Conservation (phyloP, 2,888 invertebrate species). For the Coronaproctus castanopsis region DNA sequence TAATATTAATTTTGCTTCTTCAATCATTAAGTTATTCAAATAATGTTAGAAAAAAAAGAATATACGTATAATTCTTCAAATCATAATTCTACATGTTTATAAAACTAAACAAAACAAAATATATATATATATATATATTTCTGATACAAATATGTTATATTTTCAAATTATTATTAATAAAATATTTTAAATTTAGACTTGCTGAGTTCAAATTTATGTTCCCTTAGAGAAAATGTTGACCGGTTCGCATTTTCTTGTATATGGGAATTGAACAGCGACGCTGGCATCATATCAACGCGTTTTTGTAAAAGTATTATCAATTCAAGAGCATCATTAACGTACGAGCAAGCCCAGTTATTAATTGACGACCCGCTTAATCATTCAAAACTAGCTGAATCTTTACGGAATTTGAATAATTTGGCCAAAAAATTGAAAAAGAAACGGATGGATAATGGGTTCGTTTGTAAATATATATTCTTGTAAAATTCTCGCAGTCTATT, state of each 20-base stretch:
- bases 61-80: no score
- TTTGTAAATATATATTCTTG: not conserved
- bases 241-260: slow-evolving; percentile 88
- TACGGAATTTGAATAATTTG: slow-evolving; percentile 61
- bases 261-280: slow-evolving; percentile 75
- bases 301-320: slow-evolving; percentile 87
- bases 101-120: no score
- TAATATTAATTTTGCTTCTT: no score
- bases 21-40: no score
- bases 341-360: slow-evolving; percentile 83
- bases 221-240: slow-evolving; percentile 71
- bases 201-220: slow-evolving; percentile 88
- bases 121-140: no score
- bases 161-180: no score
- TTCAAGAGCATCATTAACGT: slow-evolving; percentile 82
- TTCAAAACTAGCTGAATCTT: slow-evolving; percentile 50
- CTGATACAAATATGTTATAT: no score
- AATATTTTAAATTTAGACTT: slow-evolving; percentile 43
- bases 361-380: slow-evolving; percentile 61
- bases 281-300: slow-evolving; percentile 55
- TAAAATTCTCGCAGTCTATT: not conserved
- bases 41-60: no score
- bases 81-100: no score
- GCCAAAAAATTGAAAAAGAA: slow-evolving; percentile 76
- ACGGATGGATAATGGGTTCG: slow-evolving; percentile 67